Conservation (phyloP, 2,797 vertebrate species). For the Mallotus villosus region DNA sequence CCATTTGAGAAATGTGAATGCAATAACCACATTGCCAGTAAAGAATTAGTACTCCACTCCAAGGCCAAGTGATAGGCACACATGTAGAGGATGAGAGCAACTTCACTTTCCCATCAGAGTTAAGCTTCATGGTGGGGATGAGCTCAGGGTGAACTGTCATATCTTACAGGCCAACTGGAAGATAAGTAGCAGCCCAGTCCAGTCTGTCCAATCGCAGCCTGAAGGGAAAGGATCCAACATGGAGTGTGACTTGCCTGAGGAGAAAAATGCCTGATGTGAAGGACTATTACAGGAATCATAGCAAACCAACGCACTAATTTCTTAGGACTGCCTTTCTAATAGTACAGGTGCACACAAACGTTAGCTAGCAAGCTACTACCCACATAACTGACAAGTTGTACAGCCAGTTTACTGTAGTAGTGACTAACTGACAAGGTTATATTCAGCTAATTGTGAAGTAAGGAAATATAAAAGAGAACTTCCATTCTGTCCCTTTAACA, state of each 20-base stretch:
- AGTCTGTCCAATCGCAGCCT: not conserved
- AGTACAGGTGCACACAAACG: not conserved
- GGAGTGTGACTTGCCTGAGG: not conserved
- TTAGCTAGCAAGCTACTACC: too few relatives aligned
- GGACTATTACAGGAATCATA: not conserved
- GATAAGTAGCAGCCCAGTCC: not conserved
- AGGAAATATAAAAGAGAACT: too few relatives aligned
- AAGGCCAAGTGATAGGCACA: constrained; percentile 42
- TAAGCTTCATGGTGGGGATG: constrained; percentile 51
- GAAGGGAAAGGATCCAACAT: not conserved
- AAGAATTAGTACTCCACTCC: constrained; percentile 52
- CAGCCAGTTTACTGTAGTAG: too few relatives aligned
- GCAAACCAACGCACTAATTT: not conserved
- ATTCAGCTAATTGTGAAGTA: too few relatives aligned
- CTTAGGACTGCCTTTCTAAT: not conserved
- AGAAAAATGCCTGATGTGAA: not conserved
- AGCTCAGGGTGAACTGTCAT: constrained; percentile 61
- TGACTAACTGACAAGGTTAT: too few relatives aligned
- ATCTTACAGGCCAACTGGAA: constrained; percentile 59
- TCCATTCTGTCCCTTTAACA: too few relatives aligned
- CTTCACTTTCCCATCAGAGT: constrained; percentile 53
- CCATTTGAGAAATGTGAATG: constrained; percentile 31
- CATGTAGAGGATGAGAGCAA: constrained; percentile 56
- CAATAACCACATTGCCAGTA: constrained; percentile 53
- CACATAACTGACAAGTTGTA: too few relatives aligned